phyloP scores from a whole-genome alignment of 2,888 invertebrate species.

The Cataglyphis livida region DNA sequence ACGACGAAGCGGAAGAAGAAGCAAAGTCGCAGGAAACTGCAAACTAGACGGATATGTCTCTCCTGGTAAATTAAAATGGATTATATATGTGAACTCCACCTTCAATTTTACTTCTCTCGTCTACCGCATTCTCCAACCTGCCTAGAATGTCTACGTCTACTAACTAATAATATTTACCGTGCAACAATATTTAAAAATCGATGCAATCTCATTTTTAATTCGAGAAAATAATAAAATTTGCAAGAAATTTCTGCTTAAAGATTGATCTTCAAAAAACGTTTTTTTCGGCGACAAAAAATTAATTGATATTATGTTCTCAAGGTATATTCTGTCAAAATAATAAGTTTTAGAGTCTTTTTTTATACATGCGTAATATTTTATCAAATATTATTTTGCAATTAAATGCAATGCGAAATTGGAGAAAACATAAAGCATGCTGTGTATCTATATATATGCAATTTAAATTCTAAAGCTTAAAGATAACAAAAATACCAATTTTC shows the following conservation, averaged over 20 bases:
- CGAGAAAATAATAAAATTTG: background rate
- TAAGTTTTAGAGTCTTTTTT: background rate
- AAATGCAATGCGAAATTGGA: background rate
- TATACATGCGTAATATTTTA: background rate
- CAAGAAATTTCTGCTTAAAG: background rate
- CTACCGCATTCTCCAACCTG: conserved; percentile 50
- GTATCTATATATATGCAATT: background rate
- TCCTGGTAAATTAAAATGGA: conserved; percentile 84
- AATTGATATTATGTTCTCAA: background rate
- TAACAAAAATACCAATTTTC: background rate
- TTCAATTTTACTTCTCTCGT: conserved; percentile 79
- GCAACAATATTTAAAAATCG: conserved; percentile 27
- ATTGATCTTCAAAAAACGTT: background rate
- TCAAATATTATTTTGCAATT: background rate
- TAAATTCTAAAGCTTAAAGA: background rate
- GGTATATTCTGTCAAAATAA: background rate
- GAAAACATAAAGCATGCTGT: background rate
- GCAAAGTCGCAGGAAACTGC: conserved; percentile 76
- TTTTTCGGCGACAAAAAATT: background rate
- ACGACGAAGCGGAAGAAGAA: conserved; percentile 51
- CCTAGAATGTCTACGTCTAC: conserved; percentile 35
- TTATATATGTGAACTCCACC: conserved; percentile 82
- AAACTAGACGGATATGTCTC: conserved; percentile 82
- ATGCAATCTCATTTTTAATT: background rate
- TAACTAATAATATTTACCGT: conserved; percentile 69